Evolutionary conservation across 2,113 vertebrate genomes (phyloP), one percentile per base, ranked within the genome.

Genomic region (Silurus asotus): DNA sequence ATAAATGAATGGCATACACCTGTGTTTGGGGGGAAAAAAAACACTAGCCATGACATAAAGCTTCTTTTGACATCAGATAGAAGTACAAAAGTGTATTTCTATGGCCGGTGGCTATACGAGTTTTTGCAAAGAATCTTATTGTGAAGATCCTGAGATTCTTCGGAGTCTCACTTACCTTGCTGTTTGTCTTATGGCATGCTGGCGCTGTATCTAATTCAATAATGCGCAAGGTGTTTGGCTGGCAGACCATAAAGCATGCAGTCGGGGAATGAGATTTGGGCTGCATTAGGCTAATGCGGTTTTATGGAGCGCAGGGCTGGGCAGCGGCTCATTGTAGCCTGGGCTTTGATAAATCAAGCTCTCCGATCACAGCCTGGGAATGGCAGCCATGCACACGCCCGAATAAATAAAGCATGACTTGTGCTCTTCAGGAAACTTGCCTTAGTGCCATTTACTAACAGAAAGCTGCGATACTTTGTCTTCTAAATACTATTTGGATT

Each of bases 1-100:
- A 90, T 88, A 89, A 92, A 92, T 87, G 88, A 88, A 90, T 90
- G 87, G 78, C 85, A 75, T 69, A 87, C 90, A 89, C 93, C 90
- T 85, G 77, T 49, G 92, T 75, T 5, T n/a, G 37, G 20, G 37
- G 37, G 37, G 37, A n/a, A n/a, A n/a, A n/a, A 55, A 10, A 55
- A 56, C 23, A 56, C 28, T 49, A 15, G 45, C 23, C 51, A 25
- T 55, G 11, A 49, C 2, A 55, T 51, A 28, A 65, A 65, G 48
- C 14, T 48, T 55, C 81, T 53, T 28, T 55, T 80, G 77, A 79
- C 53, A 14, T 37, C 19, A 81, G 28, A 61, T 59, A 80, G 23
- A 17, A 49, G 20, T 65, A 67, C 49, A 53, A 67, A 7, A 15
- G n/a, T 69, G 64, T 17, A 69, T 69, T 64, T 53, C 48, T 25